A percentile compares a stretch with the other conserved stretches of the same genome.
These are phyloP conservation scores for Poecile montanus DNA, from an alignment of 2,797 vertebrate species.

Conservation along the genomic window DNA sequence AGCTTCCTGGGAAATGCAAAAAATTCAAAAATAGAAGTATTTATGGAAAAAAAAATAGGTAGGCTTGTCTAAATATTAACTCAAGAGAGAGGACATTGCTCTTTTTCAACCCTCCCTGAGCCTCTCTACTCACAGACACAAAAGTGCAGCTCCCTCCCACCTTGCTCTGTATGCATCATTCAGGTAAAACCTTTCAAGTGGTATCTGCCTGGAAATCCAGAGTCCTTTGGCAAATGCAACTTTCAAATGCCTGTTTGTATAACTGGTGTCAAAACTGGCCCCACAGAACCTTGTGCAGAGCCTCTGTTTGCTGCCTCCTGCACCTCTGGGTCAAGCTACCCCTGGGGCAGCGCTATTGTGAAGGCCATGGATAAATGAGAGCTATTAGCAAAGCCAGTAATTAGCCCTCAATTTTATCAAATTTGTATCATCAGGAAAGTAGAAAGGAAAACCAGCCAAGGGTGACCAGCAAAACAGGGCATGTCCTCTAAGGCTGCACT, in stretches of 20 bases:
- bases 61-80: slow-evolving; percentile 1
- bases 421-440: background rate
- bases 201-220: background rate
- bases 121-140: background rate
- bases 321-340: background rate
- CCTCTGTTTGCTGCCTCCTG: fast-evolving
- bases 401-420: background rate
- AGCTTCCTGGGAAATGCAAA: background rate
- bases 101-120: background rate
- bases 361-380: background rate
- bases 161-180: background rate
- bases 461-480: background rate
- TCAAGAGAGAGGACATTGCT: background rate
- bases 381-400: background rate
- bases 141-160: background rate
- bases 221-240: background rate
- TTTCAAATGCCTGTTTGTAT: background rate
- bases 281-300: background rate
- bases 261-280: background rate
- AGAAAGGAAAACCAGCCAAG: background rate
- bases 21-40: slow-evolving; percentile 1
- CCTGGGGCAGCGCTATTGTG: background rate
- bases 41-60: background rate
- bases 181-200: background rate
- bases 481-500: background rate